phyloP scores from a whole-genome alignment of 2,888 invertebrate species.

The Argyresthia albistria region DNA sequence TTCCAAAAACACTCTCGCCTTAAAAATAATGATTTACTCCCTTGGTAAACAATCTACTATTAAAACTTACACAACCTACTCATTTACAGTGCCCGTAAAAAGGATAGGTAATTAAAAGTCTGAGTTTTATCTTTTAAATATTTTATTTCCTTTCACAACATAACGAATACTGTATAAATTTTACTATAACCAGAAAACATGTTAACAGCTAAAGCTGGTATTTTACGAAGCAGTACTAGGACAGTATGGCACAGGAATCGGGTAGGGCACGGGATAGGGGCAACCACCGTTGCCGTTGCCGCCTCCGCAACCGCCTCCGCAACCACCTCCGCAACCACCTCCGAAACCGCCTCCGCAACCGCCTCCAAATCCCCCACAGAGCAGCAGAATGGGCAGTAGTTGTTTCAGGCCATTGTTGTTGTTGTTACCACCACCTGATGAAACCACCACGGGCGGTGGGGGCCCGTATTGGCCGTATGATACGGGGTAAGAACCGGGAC shows the following conservation, averaged over 20 bases:
- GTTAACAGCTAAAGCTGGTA: no score
- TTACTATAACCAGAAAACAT: no score
- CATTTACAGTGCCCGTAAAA: no score
- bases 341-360: constrained; percentile 14
- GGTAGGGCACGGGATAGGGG: background rate
- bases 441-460: background rate
- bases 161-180: no score
- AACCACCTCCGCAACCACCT: background rate
- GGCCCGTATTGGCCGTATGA: background rate
- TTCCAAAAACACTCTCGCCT: no score
- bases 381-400: background rate
- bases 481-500: no score
- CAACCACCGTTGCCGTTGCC: background rate
- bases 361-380: background rate
- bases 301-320: background rate
- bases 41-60: no score
- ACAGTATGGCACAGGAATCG: background rate
- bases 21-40: no score
- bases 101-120: no score
- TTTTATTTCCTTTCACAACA: no score
- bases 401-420: background rate
- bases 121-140: no score
- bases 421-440: background rate
- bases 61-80: no score
- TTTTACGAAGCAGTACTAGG: background rate